Evolutionary conservation across 2,113 vertebrate genomes (phyloP), one percentile per base, ranked within the genome.

Genomic region (Neodon shergylaensis): DNA sequence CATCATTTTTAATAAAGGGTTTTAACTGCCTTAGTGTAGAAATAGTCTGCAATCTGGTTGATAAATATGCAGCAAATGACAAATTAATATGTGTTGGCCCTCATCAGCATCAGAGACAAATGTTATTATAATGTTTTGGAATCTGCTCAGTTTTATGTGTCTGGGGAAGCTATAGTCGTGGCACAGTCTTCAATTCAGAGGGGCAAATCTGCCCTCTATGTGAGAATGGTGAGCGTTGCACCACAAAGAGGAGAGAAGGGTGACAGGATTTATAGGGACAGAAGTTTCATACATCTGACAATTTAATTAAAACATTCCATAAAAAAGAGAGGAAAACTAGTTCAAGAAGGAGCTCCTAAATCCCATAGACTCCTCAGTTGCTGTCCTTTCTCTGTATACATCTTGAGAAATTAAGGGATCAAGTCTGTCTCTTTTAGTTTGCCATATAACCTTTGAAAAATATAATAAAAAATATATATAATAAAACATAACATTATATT

Each of bases 41-140:
- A 98, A 97, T 92, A 95, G 91, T 96, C 94, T 97, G 93, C 92
- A 98, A 98, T 98, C 96, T 98, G 92, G 5, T 97, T 97, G 97
- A 98, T 96, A 98, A 98, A 98, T 98, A 98, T 87, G 70, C n/a
- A 76, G 95, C 85, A 97, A 98, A 98, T 98, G 97, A 98, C 95
- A 98, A 98, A 98, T 98, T 98, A 98, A 97, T 98, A 98, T 85
- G 95, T 97, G 93, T 95, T 98, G 97, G 96, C 94, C 97, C 92
- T 97, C 97, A 95, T 98, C 97, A 98, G 73, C 97, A 97, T 97
- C 13, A 2, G 95, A 95, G 95, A 98, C 96, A 98, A 98, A 98
- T 97, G 96, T 98, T 98, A 96, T 98, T 98, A 95, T 94, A 98
- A 97, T 96, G 78, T 95, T 98, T 98, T 98, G 97, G 97, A 97